Percentiles rank a stretch among this genome's conserved stretches.
Conservation (phyloP, 2,888 invertebrate genomes). For the Caenorhabditis japonica region DNA sequence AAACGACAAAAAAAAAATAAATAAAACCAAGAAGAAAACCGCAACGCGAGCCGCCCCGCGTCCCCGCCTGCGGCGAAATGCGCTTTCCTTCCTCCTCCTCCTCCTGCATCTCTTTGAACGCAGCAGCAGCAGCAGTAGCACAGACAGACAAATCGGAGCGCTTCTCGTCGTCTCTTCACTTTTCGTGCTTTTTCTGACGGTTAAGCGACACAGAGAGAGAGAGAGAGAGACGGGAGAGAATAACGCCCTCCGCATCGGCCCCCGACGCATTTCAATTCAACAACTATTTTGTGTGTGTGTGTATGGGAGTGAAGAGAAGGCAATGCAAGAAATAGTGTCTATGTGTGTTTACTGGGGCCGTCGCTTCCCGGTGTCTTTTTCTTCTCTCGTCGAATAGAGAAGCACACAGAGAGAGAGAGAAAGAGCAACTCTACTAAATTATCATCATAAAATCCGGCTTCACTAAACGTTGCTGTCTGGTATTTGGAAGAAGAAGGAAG, state of each 20-base stretch:
- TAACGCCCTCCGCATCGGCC: constrained; percentile 16
- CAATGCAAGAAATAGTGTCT: constrained; percentile 34
- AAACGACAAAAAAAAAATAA: constrained; percentile 19
- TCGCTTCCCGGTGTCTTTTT: constrained; percentile 18
- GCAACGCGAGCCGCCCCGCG: constrained; percentile 48
- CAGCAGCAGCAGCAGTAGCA: constrained; percentile 31
- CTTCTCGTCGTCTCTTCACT: constrained; percentile 26
- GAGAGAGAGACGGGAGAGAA: constrained; percentile 23
- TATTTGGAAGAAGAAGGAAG: no score
- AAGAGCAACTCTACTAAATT: no score
- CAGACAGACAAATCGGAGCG: constrained; percentile 50
- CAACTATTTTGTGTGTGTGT: constrained; percentile 46
- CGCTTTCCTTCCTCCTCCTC: constrained; percentile 16
- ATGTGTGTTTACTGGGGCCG: constrained; percentile 43
- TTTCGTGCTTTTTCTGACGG: constrained; percentile 18
- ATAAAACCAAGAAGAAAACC: no score
- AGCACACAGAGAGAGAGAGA: no score
- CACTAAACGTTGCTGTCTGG: no score
- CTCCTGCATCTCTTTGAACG: constrained; percentile 47
- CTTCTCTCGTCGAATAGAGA: no score
- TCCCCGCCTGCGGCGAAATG: constrained; percentile 16
- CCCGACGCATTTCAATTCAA: constrained; percentile 46
- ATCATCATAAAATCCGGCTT: no score
- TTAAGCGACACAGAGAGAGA: constrained; percentile 17
- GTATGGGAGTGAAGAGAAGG: no score